A percentile compares a stretch with the other conserved stretches of the same genome.
Evolutionary conservation across 2,113 vertebrate species (phyloP).

Genomic region (Otocyon megalotis): DNA sequence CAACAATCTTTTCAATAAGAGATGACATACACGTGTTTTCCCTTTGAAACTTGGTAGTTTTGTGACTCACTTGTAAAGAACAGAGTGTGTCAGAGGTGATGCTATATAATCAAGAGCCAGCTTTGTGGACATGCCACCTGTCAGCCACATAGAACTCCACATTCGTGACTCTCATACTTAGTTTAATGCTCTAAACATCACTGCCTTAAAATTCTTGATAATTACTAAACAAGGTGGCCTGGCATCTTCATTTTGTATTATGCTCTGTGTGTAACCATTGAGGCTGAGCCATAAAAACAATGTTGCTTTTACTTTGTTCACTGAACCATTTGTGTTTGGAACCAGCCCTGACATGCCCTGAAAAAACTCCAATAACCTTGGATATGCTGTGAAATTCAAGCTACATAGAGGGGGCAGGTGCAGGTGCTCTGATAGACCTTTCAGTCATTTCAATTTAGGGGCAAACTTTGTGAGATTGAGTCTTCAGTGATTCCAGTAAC

Average conservation of each 20-base stretch:
- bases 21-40: neutral
- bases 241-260: neutral
- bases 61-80: neutral
- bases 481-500: neutral
- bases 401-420: rapidly evolving
- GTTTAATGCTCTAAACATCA: neutral
- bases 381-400: neutral
- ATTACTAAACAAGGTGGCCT: neutral
- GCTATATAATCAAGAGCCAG: neutral
- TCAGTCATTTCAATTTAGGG: neutral
- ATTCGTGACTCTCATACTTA: neutral
- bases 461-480: neutral
- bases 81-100: neutral
- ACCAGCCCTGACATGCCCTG: neutral
- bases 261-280: neutral
- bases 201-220: neutral
- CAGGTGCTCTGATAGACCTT: neutral
- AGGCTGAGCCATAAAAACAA: neutral
- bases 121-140: rapidly evolving
- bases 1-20: neutral
- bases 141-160: neutral
- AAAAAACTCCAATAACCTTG: neutral
- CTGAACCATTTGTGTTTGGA: neutral
- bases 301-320: neutral
- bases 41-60: neutral